Base-by-base conservation (phyloP, 2,888 invertebrate genomes). In the Mimas tiliae region DNA sequence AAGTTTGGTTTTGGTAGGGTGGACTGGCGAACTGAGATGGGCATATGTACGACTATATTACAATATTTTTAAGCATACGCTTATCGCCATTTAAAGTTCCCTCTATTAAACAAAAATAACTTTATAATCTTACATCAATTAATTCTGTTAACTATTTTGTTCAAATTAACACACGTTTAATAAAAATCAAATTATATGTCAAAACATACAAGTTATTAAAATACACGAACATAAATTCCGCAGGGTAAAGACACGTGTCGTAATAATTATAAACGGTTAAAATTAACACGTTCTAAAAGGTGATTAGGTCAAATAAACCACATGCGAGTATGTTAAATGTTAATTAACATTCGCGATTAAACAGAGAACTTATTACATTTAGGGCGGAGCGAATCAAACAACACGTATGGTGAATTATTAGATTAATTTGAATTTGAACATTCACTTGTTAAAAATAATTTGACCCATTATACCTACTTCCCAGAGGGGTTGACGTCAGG, bases 241-340 rank as follows among this genome's bases (percentile, higher is more conserved):
- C 19, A 42, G 42, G 16, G 58, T 19, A 58, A 38, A 58, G 19
- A 42, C 58, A 58, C 58, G 58, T 58, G 58, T 58, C 38, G 58
- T 58, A 58, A 58, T 58, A 42, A 58, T 58, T 58, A 58, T 42
- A 12, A 58, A 58, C 58, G 58, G 38, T 58, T 12, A 58, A 58
- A 58, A 42, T 58, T 58, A 58, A 58, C 58, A 38, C 42, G 42
- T 58, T 42, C 42, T 42, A 58, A 50, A 58, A 19, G 19, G 58
- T 58, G 58, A 58, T 42, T 58, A 58, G 58, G 19, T 34, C 12
- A 19, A 58, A 58, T 58, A 19, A 19, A 38, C 58, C 16, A 58
- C 58, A 58, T 19, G 58, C 58, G 58, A 58, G 42, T 58, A 58
- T 42, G 58, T 42, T 58, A 42, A 58, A 58, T 42, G 58, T 42